Conservation (phyloP, 2,888 invertebrate species). For the Acrobasis consociella region DNA sequence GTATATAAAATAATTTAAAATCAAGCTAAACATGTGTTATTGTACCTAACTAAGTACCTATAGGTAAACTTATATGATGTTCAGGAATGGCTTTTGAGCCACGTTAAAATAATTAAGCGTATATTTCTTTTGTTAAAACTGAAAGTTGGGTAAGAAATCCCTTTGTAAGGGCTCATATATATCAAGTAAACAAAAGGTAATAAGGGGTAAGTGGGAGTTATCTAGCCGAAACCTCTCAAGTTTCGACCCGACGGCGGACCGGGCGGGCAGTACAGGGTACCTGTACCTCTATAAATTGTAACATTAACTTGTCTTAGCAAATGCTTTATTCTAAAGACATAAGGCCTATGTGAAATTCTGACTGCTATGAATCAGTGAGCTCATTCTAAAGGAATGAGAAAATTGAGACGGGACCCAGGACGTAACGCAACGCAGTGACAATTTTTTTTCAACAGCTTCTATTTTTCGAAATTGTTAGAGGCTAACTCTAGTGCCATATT, state of each 20-base stretch:
- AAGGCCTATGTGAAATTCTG: background rate
- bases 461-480: too few species aligned
- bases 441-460: too few species aligned
- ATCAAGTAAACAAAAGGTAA: slow-evolving; percentile 72
- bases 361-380: too few species aligned
- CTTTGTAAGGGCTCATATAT: slow-evolving; percentile 51
- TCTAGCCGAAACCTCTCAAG: slow-evolving; percentile 71
- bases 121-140: slow-evolving; percentile 5
- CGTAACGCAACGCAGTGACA: too few species aligned
- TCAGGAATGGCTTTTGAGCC: background rate
- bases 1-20: too few species aligned
- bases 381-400: too few species aligned
- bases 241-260: slow-evolving; percentile 44
- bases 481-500: too few species aligned
- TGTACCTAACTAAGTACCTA: too few species aligned
- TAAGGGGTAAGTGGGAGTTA: slow-evolving; percentile 69
- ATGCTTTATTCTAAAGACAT: background rate
- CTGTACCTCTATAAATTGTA: background rate
- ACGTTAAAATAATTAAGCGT: background rate
- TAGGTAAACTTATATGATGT: too few species aligned
- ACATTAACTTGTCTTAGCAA: background rate
- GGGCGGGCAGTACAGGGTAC: slow-evolving; percentile 23
- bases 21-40: too few species aligned
- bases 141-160: slow-evolving; percentile 1
- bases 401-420: too few species aligned